Evolutionary conservation across 2,113 vertebrate species (phyloP).

Genomic region (Ophiodon elongatus): DNA sequence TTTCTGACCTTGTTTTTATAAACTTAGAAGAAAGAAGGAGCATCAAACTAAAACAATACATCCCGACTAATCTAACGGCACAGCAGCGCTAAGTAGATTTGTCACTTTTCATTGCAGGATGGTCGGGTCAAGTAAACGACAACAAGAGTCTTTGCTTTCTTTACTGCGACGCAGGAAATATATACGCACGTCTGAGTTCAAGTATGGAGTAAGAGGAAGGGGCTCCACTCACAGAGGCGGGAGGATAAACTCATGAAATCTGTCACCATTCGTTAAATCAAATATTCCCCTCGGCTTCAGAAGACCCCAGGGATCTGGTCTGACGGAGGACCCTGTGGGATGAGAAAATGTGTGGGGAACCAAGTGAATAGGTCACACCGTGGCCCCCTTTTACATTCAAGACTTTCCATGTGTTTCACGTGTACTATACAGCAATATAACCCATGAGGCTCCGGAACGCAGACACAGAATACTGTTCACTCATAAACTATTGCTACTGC

Average conservation of each 20-base stretch:
- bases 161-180: slow-evolving; percentile 1
- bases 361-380: slow-evolving; percentile 37
- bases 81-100: slow-evolving; percentile 45
- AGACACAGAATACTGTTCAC: neutral
- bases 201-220: slow-evolving; percentile 14
- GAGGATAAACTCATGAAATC: slow-evolving; percentile 43
- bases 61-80: slow-evolving; percentile 12
- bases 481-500: slow-evolving; percentile 5
- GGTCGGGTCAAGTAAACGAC: neutral
- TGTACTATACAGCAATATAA: neutral
- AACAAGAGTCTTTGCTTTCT: slow-evolving; percentile 19
- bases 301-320: slow-evolving; percentile 28
- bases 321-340: slow-evolving; percentile 1
- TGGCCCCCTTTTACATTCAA: slow-evolving; percentile 39
- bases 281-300: slow-evolving; percentile 7
- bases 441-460: neutral
- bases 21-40: neutral
- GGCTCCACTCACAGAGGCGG: slow-evolving; percentile 9
- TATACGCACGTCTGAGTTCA: slow-evolving; percentile 23
- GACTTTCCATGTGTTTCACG: slow-evolving; percentile 55
- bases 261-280: slow-evolving; percentile 50
- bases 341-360: slow-evolving; percentile 32
- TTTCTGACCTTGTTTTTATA: neutral
- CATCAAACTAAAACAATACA: slow-evolving; percentile 15
- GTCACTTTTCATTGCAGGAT: slow-evolving; percentile 57